Evolutionary conservation across 2,797 vertebrate genomes (phyloP).

Genomic region (Xyrichtys novacula): DNA sequence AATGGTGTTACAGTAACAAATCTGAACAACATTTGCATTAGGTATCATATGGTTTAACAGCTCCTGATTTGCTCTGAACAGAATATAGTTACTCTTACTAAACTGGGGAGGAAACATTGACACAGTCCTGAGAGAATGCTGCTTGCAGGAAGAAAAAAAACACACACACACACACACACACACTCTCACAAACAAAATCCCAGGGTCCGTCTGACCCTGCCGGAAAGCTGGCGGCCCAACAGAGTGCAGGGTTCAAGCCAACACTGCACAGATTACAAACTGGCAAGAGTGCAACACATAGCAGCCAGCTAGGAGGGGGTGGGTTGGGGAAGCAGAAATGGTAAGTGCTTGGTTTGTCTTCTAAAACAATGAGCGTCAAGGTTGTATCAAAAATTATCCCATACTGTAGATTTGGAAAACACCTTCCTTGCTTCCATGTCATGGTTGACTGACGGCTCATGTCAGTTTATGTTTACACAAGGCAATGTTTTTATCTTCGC

Average conservation of each 20-base stretch:
- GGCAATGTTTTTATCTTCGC: neutral
- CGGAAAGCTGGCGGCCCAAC: constrained; percentile 50
- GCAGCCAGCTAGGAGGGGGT: constrained; percentile 21
- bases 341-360: constrained; percentile 5
- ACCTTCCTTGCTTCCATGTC: neutral
- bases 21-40: neutral
- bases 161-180: too few relatives aligned
- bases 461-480: neutral
- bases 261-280: constrained; percentile 54
- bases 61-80: constrained; percentile 2
- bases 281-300: constrained; percentile 47
- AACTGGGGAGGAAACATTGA: constrained; percentile 44
- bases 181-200: constrained; percentile 8
- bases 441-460: constrained; percentile 15
- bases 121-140: constrained; percentile 39
- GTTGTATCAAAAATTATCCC: constrained; percentile 24
- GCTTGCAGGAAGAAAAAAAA: constrained; percentile 15
- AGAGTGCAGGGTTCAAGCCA: constrained; percentile 61
- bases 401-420: neutral
- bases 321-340: constrained; percentile 3
- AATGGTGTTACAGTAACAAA: neutral
- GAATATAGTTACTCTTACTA: constrained; percentile 14
- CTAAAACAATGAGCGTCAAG: constrained; percentile 36
- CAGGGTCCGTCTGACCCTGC: constrained; percentile 39
- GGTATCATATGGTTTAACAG: neutral